Percentiles rank a stretch among this genome's conserved stretches.
phyloP scores from a whole-genome alignment of 2,113 vertebrate genomes.

The Globicephala melas region DNA sequence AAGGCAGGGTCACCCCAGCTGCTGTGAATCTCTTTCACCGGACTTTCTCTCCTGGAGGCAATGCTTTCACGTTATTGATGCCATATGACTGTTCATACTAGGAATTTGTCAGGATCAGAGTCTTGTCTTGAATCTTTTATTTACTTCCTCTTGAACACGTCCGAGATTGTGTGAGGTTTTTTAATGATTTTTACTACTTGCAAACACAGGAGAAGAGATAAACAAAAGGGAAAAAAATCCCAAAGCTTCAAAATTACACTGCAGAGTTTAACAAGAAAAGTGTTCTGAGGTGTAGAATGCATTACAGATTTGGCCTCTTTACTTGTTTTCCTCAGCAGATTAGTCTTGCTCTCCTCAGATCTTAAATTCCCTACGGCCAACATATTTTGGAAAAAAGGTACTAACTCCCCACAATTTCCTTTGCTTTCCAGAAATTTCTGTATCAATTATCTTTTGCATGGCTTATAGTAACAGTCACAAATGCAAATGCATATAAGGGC shows the following conservation, averaged over 20 bases:
- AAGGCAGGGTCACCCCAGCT: accelerated
- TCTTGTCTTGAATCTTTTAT: not conserved
- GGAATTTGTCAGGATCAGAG: not conserved
- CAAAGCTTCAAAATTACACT: not conserved
- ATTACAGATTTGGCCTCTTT: not conserved
- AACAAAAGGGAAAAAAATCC: not conserved
- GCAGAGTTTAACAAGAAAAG: not conserved
- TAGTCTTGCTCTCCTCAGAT: not conserved
- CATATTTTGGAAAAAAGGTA: not conserved
- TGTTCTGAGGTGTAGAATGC: not conserved
- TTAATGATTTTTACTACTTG: not conserved
- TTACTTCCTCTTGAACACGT: not conserved
- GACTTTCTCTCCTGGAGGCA: not conserved
- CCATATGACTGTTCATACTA: not conserved
- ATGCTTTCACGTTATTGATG: not conserved
- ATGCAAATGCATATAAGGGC: not conserved
- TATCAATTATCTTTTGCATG: not conserved
- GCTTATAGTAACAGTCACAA: not conserved
- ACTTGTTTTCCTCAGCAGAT: not conserved
- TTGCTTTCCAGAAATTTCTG: not conserved
- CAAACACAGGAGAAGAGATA: not conserved
- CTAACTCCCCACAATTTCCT: not conserved
- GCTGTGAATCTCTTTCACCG: not conserved
- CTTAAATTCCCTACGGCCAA: not conserved
- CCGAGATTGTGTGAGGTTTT: not conserved